Evolutionary conservation across 2,888 invertebrate species (phyloP), one percentile per base, ranked within the genome.

Genomic region (Eupeodes luniger): DNA sequence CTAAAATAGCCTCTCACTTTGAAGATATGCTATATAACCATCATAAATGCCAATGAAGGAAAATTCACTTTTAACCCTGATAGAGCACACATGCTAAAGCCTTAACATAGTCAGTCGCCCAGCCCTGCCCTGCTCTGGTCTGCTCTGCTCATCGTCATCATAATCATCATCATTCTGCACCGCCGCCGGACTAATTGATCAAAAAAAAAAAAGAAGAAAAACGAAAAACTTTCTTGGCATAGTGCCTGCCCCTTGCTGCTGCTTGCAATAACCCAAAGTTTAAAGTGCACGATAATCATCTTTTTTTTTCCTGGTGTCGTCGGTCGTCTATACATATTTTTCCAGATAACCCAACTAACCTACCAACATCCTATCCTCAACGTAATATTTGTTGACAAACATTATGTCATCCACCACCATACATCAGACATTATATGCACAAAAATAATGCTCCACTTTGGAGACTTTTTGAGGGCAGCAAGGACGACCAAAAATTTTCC

Each of bases 381-480:
- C 84, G 69, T 49, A 84, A 75, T 84, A 80, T 84, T 80, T 84
- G 84, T 84, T 80, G 84, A 84, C 84, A 84, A 84, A 84, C 69
- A 80, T 84, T 84, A 82, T 77, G 80, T 84, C 84, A 84, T 66
- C 44, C 51, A 67, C 49, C 19, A 14, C 53, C 11, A 53, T 55
- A 57, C 34, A 40, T 40, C 9, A 74, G 66, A 81, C 75, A 75
- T 36, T 64, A 40, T 40, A 40, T 40, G 44, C 47, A 59, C 57
- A 72, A 72, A 72, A 57, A 5, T 72, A 57, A 5, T 72, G 72
- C 57, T 72, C 72, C 55, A 72, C 57, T 72, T 53, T 44, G 57
- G 57, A 57, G 57, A 72, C 57, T 57, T 44, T 57, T 5, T 19
- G 27, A 66, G 49, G 34, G 51, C 44, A 34, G 44, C 57, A 40